Evolutionary conservation across 2,888 invertebrate species (phyloP).

Genomic region (Pandemis heparana): DNA sequence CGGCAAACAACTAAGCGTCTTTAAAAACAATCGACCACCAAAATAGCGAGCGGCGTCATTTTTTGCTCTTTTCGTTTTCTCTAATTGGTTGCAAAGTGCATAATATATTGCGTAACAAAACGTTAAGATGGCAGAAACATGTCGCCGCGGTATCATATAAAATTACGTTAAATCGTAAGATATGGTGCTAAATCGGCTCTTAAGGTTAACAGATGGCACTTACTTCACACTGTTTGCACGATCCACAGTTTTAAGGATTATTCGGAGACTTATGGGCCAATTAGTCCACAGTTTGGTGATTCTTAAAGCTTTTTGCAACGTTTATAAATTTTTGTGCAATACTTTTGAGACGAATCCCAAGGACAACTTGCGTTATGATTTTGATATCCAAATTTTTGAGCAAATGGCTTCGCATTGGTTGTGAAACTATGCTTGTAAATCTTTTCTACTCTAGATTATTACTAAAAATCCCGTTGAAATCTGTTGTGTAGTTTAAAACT

Average conservation of each 20-base stretch:
- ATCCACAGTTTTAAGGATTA: slow-evolving; percentile 30
- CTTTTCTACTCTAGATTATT: too few species aligned
- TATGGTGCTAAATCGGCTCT: slow-evolving; percentile 21
- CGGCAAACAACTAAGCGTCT: not conserved
- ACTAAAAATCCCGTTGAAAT: too few species aligned
- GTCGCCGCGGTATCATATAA: slow-evolving; percentile 5
- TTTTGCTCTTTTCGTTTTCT: slow-evolving; percentile 29
- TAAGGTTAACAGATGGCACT: slow-evolving; percentile 23
- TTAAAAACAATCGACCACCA: slow-evolving; percentile 23
- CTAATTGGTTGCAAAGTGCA: slow-evolving; percentile 30
- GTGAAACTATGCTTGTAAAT: too few species aligned
- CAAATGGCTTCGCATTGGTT: too few species aligned
- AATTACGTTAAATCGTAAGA: slow-evolving; percentile 32
- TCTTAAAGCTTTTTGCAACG: slow-evolving; percentile 1
- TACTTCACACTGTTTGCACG: not conserved
- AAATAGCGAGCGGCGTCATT: slow-evolving; percentile 22
- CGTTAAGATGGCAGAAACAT: slow-evolving; percentile 22
- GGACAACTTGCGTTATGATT: slow-evolving; percentile 20
- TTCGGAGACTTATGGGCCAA: not conserved
- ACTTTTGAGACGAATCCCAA: slow-evolving; percentile 17
- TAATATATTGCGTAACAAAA: slow-evolving; percentile 24
- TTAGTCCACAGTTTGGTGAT: slow-evolving; percentile 26
- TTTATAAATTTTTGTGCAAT: slow-evolving; percentile 12
- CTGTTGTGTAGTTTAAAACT: too few species aligned
- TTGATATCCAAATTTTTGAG: too few species aligned